These are phyloP conservation scores for Drosophila ambigua DNA, from an alignment of 1,140 invertebrate species.

Conservation along the genomic window DNA sequence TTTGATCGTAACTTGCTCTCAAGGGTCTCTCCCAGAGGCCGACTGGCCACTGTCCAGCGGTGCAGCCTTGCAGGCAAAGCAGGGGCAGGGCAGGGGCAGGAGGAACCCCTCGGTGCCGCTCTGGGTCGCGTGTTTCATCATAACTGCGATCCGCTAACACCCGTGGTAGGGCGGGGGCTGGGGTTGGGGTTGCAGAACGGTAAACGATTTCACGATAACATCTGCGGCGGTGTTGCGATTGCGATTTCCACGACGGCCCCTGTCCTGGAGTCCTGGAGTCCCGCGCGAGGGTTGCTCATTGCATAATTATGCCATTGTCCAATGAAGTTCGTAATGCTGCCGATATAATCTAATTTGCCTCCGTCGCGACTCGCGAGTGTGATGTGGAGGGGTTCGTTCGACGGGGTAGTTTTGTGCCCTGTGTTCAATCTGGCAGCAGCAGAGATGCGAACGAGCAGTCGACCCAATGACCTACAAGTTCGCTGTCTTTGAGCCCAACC, in stretches of 20 bases:
- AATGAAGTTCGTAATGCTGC: conserved; percentile 68
- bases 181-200: conserved; percentile 49
- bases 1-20: conserved; percentile 68
- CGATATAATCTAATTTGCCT: conserved; percentile 76
- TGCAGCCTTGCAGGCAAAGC: conserved; percentile 30
- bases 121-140: conserved; percentile 76
- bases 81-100: no score
- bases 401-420: conserved; percentile 20
- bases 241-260: conserved; percentile 4
- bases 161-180: neutral
- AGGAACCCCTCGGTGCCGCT: conserved; percentile 17
- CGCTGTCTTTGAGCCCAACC: neutral
- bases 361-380: neutral
- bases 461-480: conserved; percentile 68
- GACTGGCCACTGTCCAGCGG: conserved; percentile 52
- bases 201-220: conserved; percentile 80
- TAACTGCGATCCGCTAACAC: conserved; percentile 30
- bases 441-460: conserved; percentile 1
- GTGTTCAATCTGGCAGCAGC: neutral
- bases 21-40: conserved; percentile 26
- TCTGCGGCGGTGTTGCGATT: conserved; percentile 69
- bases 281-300: conserved; percentile 64
- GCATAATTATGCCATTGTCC: conserved; percentile 80
- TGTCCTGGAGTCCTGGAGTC: neutral
- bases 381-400: neutral